phyloP scores from a whole-genome alignment of 2,797 vertebrate species.

The Oreochromis grahami region DNA sequence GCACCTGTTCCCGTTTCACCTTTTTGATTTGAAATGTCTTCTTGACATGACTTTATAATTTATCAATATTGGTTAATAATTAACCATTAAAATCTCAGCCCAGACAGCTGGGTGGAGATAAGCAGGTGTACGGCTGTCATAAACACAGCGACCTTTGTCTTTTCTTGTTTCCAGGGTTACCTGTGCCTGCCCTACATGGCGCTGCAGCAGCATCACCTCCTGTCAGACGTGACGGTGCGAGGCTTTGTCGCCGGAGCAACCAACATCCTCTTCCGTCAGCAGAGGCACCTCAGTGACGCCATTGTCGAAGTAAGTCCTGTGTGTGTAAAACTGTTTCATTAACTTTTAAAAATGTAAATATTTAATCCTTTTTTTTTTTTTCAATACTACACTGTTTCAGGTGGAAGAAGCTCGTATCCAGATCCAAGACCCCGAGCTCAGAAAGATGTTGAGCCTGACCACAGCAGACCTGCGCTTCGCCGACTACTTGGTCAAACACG shows the following conservation, averaged over 20 bases:
- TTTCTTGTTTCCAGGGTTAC: slow-evolving; percentile 84
- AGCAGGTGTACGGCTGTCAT: neutral
- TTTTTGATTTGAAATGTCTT: neutral
- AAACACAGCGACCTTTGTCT: neutral
- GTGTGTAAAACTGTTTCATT: accelerated
- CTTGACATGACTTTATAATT: accelerated
- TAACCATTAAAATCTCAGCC: neutral
- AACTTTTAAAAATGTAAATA: neutral
- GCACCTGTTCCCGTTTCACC: accelerated
- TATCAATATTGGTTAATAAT: neutral
- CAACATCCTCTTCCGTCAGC: slow-evolving; percentile 96
- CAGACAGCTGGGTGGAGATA: neutral
- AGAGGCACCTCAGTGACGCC: slow-evolving; percentile 93
- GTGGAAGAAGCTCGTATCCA: slow-evolving; percentile 89
- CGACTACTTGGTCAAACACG: slow-evolving; percentile 92
- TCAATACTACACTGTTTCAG: slow-evolving; percentile 52
- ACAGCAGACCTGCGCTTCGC: slow-evolving; percentile 95
- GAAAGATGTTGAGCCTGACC: slow-evolving; percentile 85
- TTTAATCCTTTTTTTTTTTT: accelerated
- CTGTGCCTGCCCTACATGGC: slow-evolving; percentile 98
- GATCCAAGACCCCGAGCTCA: slow-evolving; percentile 91
- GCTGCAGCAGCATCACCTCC: slow-evolving; percentile 95
- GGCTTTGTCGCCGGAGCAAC: slow-evolving; percentile 96
- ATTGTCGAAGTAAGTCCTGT: slow-evolving; percentile 82
- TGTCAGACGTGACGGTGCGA: slow-evolving; percentile 89